phyloP scores from a whole-genome alignment of 2,888 invertebrate genomes.

The Atethmia centrago region DNA sequence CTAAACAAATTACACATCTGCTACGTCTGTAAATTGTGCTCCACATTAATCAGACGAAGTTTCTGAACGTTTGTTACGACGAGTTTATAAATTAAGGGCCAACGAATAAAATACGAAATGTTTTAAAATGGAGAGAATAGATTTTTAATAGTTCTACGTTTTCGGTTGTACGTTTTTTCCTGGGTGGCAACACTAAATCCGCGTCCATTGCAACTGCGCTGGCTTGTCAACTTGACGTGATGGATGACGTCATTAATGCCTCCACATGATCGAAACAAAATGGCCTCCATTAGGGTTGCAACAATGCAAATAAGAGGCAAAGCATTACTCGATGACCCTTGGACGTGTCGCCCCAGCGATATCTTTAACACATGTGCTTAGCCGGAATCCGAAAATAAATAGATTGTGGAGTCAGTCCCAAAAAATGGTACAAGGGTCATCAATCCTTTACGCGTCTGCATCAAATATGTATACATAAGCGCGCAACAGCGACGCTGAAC shows the following conservation, averaged over 20 bases:
- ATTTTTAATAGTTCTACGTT: constrained; percentile 46
- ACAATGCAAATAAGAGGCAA: constrained; percentile 69
- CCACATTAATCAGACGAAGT: constrained; percentile 37
- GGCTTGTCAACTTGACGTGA: constrained; percentile 82
- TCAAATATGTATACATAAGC: constrained; percentile 83
- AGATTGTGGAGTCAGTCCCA: constrained; percentile 75
- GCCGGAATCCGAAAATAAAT: constrained; percentile 73
- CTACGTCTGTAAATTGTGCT: constrained; percentile 31
- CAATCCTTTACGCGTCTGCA: constrained; percentile 83
- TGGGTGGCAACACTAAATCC: constrained; percentile 65
- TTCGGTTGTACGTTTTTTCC: constrained; percentile 45
- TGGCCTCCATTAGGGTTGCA: constrained; percentile 73
- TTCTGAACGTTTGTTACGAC: constrained; percentile 29
- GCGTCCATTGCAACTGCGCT: constrained; percentile 80
- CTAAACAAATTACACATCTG: constrained; percentile 36
- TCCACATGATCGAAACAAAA: constrained; percentile 79
- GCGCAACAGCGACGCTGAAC: constrained; percentile 71
- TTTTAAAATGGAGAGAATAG: constrained; percentile 19
- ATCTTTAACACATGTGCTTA: constrained; percentile 61
- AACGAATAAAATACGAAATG: constrained; percentile 6
- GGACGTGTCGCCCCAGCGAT: constrained; percentile 32
- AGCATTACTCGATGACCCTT: constrained; percentile 30
- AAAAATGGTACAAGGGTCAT: constrained; percentile 80
- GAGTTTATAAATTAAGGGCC: constrained; percentile 20
- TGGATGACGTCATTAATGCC: constrained; percentile 85